phyloP scores from a whole-genome alignment of 2,113 vertebrate species.

The Sciurus niger region DNA sequence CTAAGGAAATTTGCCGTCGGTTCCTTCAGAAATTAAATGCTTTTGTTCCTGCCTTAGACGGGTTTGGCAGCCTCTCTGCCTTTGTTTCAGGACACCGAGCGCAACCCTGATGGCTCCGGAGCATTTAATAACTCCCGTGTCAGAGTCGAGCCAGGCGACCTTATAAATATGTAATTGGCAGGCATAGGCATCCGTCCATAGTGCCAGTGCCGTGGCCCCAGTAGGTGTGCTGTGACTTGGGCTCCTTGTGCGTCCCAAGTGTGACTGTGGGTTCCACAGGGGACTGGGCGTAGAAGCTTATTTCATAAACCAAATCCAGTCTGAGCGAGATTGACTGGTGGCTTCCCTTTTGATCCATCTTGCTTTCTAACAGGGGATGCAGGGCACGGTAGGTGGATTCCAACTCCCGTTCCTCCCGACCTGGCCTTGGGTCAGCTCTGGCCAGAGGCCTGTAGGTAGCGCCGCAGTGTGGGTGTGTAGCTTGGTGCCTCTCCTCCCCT shows the following conservation, averaged over 20 bases:
- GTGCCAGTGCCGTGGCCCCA: not conserved
- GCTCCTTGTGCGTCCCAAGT: accelerated
- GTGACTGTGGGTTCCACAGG: not conserved
- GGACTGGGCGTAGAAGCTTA: not conserved
- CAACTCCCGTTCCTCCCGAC: too few relatives aligned
- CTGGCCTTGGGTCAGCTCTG: not conserved
- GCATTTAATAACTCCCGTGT: conserved; percentile 42
- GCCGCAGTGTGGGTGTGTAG: not conserved
- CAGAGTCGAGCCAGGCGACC: conserved; percentile 56
- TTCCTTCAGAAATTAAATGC: conserved; percentile 68
- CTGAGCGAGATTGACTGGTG: accelerated
- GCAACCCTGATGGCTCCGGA: conserved; percentile 65
- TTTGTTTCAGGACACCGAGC: conserved; percentile 74
- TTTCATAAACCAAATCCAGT: not conserved
- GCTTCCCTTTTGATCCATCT: not conserved
- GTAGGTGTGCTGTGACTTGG: not conserved
- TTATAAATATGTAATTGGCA: conserved; percentile 74
- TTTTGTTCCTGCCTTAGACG: conserved; percentile 72
- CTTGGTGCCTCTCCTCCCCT: not conserved
- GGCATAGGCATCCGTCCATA: not conserved
- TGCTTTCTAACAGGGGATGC: not conserved
- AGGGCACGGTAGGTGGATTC: not conserved
- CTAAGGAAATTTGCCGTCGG: conserved; percentile 36
- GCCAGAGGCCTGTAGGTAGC: not conserved
- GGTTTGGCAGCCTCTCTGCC: conserved; percentile 60